phyloP scores from a whole-genome alignment of 2,888 invertebrate species.

The Leucoma salicis region DNA sequence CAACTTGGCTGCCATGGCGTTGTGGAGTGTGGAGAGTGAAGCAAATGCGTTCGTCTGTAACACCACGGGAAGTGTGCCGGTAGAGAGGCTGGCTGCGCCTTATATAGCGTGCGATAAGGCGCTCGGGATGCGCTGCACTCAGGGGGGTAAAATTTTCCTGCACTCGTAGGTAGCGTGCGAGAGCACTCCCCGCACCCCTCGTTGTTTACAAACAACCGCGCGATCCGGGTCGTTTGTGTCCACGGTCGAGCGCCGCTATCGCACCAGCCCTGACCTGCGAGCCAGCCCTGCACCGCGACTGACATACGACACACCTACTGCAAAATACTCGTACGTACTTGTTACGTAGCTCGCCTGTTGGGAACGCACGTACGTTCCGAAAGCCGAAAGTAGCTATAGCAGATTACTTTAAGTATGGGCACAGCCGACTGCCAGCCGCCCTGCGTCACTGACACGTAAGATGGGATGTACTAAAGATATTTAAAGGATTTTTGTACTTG shows the following conservation, averaged over 20 bases:
- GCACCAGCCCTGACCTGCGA: constrained; percentile 26
- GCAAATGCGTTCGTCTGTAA: constrained; percentile 37
- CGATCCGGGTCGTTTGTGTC: constrained; percentile 25
- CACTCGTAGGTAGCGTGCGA: not conserved
- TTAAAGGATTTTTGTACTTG: too few relatives aligned
- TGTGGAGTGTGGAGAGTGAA: too few relatives aligned
- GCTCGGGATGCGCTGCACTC: constrained; percentile 10
- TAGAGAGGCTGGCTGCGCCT: constrained; percentile 17
- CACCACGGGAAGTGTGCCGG: constrained; percentile 42
- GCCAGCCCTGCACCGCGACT: too few relatives aligned
- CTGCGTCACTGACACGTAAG: too few relatives aligned
- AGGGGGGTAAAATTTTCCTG: constrained; percentile 22
- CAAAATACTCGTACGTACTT: too few relatives aligned
- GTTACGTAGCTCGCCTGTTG: too few relatives aligned
- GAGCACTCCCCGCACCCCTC: constrained; percentile 15
- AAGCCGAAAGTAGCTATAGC: too few relatives aligned
- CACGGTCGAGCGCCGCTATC: constrained; percentile 17
- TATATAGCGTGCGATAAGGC: constrained; percentile 27
- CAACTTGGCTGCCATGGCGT: constrained; percentile 56
- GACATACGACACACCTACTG: too few relatives aligned
- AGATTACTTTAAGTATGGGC: too few relatives aligned
- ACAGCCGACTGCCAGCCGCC: too few relatives aligned
- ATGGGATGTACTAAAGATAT: too few relatives aligned
- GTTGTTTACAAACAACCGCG: constrained; percentile 31
- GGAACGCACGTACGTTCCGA: too few relatives aligned